Evolutionary conservation across 2,113 vertebrate genomes (phyloP), one percentile per base, ranked within the genome.

Genomic region (Cavia porcellus): DNA sequence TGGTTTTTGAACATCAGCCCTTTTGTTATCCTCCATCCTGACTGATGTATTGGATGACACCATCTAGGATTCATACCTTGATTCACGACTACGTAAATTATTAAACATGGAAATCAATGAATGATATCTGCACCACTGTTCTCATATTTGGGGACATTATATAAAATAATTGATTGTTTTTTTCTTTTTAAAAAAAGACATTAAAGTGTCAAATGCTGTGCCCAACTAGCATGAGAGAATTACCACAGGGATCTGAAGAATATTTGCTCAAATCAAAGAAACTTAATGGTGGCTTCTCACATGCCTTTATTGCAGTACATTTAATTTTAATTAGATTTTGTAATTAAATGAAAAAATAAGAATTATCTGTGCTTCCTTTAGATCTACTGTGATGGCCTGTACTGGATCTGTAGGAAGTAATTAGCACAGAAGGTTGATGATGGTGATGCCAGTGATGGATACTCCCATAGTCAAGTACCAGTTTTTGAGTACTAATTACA

Each of bases 251-350:
- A 81, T 13, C 20, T 89, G 35, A 93, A 93, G 25, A 83, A 85
- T 88, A 93, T n/a, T 86, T 94, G 66, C 74, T 47, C n/a, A 92
- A 92, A 74, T 42, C 90, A 74, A 85, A 66, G 14, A 50, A 77
- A 77, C 12, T 61, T 61, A 84, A 75, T 66, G 68, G 19, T 70
- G 52, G 38, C 62, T 86, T 89, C 72, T 47, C 57, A 75, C 10
- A 32, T 61, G 10, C 17, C 50, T 10, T 17, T 86, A 50, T 38
- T 62, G 7, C 1, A 92, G 1, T 66, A 5, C 22, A 55, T 83
- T 91, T 79, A 22, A 77, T 92, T 94, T 96, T 87, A 94, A 97
- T 90, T 90, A 68, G 25, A 2, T 35, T 91, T 94, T 87, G 24
- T 86, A 84, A 95, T 15, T 50, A 47, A 90, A 61, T 55, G 3